phyloP scores from a whole-genome alignment of 2,888 invertebrate genomes.

The Leuctra nigra region DNA sequence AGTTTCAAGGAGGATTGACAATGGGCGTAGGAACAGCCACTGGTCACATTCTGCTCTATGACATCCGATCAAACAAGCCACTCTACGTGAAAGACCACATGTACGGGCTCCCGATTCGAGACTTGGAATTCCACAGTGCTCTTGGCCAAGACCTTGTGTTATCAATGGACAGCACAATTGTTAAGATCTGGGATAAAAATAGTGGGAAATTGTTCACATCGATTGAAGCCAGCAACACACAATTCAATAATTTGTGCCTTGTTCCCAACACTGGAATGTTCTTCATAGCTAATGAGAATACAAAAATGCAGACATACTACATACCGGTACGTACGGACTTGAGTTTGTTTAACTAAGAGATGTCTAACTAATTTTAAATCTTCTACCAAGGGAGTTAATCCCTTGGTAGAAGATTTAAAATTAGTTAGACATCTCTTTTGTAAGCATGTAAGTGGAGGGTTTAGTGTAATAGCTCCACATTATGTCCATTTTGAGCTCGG shows the following conservation, averaged over 20 bases:
- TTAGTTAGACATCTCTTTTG: no score
- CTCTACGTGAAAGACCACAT: conserved; percentile 89
- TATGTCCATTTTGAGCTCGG: no score
- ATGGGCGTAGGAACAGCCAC: conserved; percentile 89
- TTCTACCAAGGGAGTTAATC: no score
- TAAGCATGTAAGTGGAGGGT: no score
- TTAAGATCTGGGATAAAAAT: conserved; percentile 88
- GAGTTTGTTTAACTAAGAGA: no score
- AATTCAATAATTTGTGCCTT: conserved; percentile 87
- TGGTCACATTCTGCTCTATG: conserved; percentile 91
- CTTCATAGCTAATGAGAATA: conserved; percentile 91
- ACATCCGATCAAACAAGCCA: conserved; percentile 87
- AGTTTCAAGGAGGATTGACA: conserved; percentile 66
- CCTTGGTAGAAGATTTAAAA: no score
- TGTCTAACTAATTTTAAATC: no score
- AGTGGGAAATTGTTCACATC: conserved; percentile 89
- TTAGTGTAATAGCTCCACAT: no score
- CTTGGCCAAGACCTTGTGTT: conserved; percentile 66
- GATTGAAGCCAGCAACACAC: conserved; percentile 73
- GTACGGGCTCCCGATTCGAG: conserved; percentile 85
- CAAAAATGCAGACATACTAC: conserved; percentile 92
- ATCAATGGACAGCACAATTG: conserved; percentile 79
- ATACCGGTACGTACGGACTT: conserved; percentile 78
- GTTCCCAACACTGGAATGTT: conserved; percentile 84
- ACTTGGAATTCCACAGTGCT: conserved; percentile 72